Base-by-base conservation (phyloP, 2,113 vertebrate genomes). In the Onychorhynchus coronatus region DNA sequence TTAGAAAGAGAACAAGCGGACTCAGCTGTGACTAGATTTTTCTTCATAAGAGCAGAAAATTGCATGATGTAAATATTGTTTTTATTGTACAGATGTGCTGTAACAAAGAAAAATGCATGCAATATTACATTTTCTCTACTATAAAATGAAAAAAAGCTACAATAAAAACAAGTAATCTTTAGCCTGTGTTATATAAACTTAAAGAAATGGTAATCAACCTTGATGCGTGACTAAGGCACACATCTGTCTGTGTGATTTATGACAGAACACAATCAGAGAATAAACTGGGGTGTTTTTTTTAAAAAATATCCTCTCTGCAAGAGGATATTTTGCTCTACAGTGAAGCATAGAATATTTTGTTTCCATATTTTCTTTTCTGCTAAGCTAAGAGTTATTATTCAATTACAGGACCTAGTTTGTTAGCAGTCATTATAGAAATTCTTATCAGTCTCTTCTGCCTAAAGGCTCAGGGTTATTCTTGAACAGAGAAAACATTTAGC, bases 211-310 rank as follows among this genome's bases (percentile, higher is more conserved):
- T 98, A 98, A 98, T 98, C 91, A 97, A 95, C 94, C 97, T 88
- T 97, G 97, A 98, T 97, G 97, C 25, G 0, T 98, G 97, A 98
- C 97, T 98, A 97, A 98, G 96, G 96, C 87, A 53, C 95, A 97
- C 97, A 98, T 98, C 97, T 98, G 96, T 95, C 97, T 71, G 12
- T 77, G 52, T 97, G 94, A 97, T 97, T 98, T 96, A 98, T 79
- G 91, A 79, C 76, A 96, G 85, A 97, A 95, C 58, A 95, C 56
- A 96, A 94, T 85, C 93, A 96, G 50, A 95, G 71, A 95, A 85
- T 93, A 97, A 96, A 88, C 59, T 94, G 33, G 15, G 70, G 6
- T 46, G 19, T 77, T 47, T 84, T 75, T 90, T 9, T 8, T n/a
- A 8, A 91, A 80, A 88, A 87, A 55, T 5, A 62, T 56, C 28